Evolutionary conservation across 2,888 invertebrate genomes (phyloP), one percentile per base, ranked within the genome.

Genomic region (Acanthopleura granulata): DNA sequence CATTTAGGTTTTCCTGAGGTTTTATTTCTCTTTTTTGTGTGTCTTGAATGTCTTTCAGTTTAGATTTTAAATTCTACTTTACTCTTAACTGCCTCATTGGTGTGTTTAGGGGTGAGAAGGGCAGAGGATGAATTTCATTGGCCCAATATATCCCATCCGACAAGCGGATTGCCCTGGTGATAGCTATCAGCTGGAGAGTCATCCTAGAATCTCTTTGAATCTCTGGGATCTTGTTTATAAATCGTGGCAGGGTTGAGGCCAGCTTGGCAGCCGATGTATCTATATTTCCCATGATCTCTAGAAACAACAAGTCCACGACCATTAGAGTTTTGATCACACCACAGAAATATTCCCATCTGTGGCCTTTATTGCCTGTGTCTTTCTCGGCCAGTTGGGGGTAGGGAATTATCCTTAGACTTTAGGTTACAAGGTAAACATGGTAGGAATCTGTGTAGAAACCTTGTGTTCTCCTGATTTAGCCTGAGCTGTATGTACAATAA

Each of bases 281-380:
- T 57, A 57, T 57, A 57, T 57, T 57, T 57, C 4, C 22, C n/a
- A 18, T 57, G 57, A 12, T 57, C 57, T n/a, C 57, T n/a, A 57
- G 57, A 57, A 57, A 57, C 57, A 57, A 57, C 57, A 57, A 4
- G 22, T 57, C 3, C n/a, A 57, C 6, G 22, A 22, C 57, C n/a
- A 18, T 57, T 57, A 22, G 57, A 57, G 57, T 57, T 57, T 57
- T 57, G 57, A 57, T 57, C 57, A 22, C 22, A 57, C 57, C 57
- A 40, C 57, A 57, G 57, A 57, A 57, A 57, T 57, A 57, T 57
- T 57, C 22, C 57, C 57, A 57, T 57, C 57, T 57, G 57, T 57
- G 57, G 40, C 57, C 57, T 18, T n/a, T 57, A 57, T 57, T 22
- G 57, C 57, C 22, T 12, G 40, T 3, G 40, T 40, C 57, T 22